A percentile compares a stretch with the other conserved stretches of the same genome.
Conservation (phyloP, 2,888 invertebrate species). For the Nomada fucata region DNA sequence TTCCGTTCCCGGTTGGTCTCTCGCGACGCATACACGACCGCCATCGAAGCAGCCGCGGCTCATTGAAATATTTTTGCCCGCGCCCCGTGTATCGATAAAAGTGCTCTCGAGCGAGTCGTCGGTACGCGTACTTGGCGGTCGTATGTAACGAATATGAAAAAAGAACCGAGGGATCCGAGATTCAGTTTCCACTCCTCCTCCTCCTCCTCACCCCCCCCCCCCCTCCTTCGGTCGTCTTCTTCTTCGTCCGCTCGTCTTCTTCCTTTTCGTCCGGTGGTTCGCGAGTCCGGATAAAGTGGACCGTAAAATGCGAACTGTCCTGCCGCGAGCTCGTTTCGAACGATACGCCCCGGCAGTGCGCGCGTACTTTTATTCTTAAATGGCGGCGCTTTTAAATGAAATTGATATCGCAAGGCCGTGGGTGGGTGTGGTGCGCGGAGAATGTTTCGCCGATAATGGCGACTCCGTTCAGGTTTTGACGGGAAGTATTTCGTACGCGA, state of each 20-base stretch:
- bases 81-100: slow-evolving; percentile 1
- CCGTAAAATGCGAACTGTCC: neutral
- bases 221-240: too few relatives aligned
- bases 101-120: slow-evolving; percentile 6
- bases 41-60: slow-evolving; percentile 8
- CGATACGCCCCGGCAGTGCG: neutral
- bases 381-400: slow-evolving; percentile 2
- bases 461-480: too few relatives aligned
- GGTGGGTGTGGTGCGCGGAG: too few relatives aligned
- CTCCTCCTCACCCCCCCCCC: too few relatives aligned
- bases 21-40: slow-evolving; percentile 1
- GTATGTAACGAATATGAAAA: neutral
- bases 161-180: neutral
- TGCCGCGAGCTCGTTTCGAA: neutral
- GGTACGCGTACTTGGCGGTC: neutral
- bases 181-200: neutral
- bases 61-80: neutral
- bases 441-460: slow-evolving; percentile 7
- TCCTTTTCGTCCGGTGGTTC: neutral
- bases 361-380: neutral
- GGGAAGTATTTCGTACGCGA: too few relatives aligned
- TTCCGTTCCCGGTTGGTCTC: neutral
- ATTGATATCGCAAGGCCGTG: neutral
- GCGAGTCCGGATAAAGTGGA: neutral
- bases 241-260: neutral